Base-by-base conservation (phyloP, 2,113 vertebrate genomes). In the Alligator mississippiensis region DNA sequence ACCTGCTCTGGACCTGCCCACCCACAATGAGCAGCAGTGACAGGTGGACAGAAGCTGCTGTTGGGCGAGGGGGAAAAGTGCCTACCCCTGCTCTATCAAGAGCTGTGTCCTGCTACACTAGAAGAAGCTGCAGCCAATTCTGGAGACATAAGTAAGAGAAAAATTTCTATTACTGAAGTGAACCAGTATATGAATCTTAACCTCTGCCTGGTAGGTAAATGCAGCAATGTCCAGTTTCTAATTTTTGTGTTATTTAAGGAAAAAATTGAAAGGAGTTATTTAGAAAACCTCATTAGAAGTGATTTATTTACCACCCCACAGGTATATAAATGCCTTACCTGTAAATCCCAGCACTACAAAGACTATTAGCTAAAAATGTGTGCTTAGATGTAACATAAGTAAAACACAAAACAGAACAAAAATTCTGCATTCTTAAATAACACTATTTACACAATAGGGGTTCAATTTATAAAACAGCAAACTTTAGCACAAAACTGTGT, bases 281-380 rank as follows among this genome's bases (percentile, higher is more conserved):
- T 94, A 80, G 76, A 91, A 96, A 93, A 59, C 57, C 87, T 94
- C 59, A 85, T 94, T 94, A 94, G 38, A 91, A 87, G 80, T 96
- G 77, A 93, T 96, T 96, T 96, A 92, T 95, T 92, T 96, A 84
- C 54, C 75, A 92, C 9, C 17, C 4, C 14, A 87, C 28, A 80
- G 77, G 62, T 76, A 34, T 87, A 84, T 80, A 95, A 96, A 95
- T 88, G 68, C 64, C 64, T 96, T 88, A 88, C 81, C n/a, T 90
- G 30, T 91, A 85, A 63, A 38, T 27, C 66, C 85, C 70, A 84
- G 61, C 68, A 89, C n/a, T 84, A 57, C 15, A 82, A 89, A 84
- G 55, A 80, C 68, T 93, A 68, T 66, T 93, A 76, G 47, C 25
- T 90, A 70, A 88, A 92, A 89, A n/a, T 9, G 6, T 81, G 27